Percentiles rank a stretch among this genome's conserved stretches.
Evolutionary conservation across 2,797 vertebrate genomes (phyloP).

Genomic region (Epinephelus malabaricus): DNA sequence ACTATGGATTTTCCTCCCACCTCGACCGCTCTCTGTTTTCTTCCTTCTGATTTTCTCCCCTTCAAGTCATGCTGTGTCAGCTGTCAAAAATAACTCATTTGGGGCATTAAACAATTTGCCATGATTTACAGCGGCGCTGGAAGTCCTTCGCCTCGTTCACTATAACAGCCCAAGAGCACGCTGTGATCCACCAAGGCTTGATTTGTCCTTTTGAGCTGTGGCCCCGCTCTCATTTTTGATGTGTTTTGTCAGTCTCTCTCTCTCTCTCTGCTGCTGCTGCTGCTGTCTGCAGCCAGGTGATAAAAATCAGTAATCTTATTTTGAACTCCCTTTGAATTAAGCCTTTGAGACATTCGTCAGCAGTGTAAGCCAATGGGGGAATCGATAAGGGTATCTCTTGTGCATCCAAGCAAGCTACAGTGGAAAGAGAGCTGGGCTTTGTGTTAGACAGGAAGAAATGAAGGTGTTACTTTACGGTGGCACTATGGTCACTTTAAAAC

Average conservation of each 20-base stretch:
- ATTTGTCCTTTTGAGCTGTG: constrained; percentile 68
- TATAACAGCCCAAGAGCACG: constrained; percentile 57
- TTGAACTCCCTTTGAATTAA: constrained; percentile 86
- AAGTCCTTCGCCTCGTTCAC: constrained; percentile 56
- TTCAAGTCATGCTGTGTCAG: constrained; percentile 69
- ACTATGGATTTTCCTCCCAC: constrained; percentile 40
- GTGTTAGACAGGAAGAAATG: constrained; percentile 45
- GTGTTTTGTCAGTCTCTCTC: constrained; percentile 52
- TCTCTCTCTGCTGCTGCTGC: constrained; percentile 13
- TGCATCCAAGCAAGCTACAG: constrained; percentile 74
- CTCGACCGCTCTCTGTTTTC: constrained; percentile 34
- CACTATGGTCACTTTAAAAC: constrained; percentile 21
- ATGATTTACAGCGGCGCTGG: constrained; percentile 78
- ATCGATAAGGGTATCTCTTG: constrained; percentile 82
- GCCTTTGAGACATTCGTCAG: constrained; percentile 86
- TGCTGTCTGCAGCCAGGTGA: constrained; percentile 79
- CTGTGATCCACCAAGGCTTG: constrained; percentile 55
- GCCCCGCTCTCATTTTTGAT: constrained; percentile 66
- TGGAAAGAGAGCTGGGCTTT: constrained; percentile 58
- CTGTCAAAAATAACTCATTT: constrained; percentile 79
- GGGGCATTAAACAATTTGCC: constrained; percentile 79
- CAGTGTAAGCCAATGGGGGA: constrained; percentile 77
- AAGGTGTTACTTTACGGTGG: constrained; percentile 41
- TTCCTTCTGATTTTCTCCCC: constrained; percentile 48
- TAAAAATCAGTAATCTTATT: constrained; percentile 87